These are phyloP conservation scores for Drosophila siamana DNA, from an alignment of 2,888 invertebrate genomes.

Conservation along the genomic window DNA sequence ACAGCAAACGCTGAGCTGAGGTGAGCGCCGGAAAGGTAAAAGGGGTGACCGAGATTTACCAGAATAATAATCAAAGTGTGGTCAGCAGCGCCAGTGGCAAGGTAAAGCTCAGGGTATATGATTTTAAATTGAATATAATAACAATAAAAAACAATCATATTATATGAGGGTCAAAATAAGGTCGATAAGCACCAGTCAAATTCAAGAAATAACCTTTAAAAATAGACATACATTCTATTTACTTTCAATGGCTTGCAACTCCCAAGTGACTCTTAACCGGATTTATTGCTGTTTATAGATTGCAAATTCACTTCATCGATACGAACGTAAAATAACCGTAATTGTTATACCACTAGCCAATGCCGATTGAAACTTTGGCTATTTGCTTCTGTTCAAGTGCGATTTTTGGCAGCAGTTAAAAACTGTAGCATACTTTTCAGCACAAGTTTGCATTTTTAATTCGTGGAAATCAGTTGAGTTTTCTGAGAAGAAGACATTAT, in stretches of 20 bases:
- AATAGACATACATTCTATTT: conserved; percentile 12
- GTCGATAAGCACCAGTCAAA: not conserved
- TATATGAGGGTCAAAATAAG: conserved; percentile 13
- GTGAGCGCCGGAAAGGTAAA: conserved; percentile 59
- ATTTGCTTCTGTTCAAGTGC: not conserved
- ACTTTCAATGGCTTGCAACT: not conserved
- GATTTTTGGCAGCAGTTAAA: too few species aligned
- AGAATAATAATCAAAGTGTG: conserved; percentile 62
- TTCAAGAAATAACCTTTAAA: not conserved
- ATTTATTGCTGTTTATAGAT: not conserved
- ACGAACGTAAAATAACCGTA: not conserved
- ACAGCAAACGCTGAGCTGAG: too few species aligned
- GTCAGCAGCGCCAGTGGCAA: conserved; percentile 36
- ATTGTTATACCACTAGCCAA: not conserved
- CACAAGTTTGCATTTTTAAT: not conserved
- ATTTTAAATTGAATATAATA: conserved; percentile 37
- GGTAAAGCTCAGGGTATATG: conserved; percentile 22
- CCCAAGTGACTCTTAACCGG: not conserved
- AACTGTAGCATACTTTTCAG: not conserved
- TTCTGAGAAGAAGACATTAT: not conserved
- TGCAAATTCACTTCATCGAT: not conserved
- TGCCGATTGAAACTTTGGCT: not conserved
- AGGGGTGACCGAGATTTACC: conserved; percentile 56
- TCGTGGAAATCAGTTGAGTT: not conserved
- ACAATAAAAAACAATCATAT: conserved; percentile 8